Base-by-base conservation (phyloP, 2,797 vertebrate genomes). In the Gobionotothen gibberifrons region DNA sequence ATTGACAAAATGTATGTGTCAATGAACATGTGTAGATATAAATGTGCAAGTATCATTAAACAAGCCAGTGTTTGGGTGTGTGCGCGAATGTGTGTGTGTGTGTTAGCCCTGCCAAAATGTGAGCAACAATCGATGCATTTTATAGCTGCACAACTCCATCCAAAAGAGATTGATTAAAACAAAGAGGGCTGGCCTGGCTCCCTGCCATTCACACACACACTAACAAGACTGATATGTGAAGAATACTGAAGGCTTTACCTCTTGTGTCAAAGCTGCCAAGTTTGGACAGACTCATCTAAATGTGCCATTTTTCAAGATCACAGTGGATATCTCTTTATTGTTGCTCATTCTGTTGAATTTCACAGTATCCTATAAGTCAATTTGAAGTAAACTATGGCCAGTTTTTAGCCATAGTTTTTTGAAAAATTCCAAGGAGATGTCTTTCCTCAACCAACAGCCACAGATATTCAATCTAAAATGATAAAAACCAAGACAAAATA, bases 81-180 rank as follows among this genome's bases (percentile, higher is more conserved):
- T 36, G 32, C 0, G 8, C 8, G 8, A 7, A 9, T 9, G 32
- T 36, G 32, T 36, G 32, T 29, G 29, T 36, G 32, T 36, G 32
- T 36, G 32, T 36, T 26, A 6, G 32, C 32, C 54, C 73, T 47
- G 79, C 73, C 60, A 76, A 66, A 69, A 64, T 74, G 86, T 94
- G 93, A 93, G 89, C 86, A 90, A 93, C 84, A 87, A 91, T 93
- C 90, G 1, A 92, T 95, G 83, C 52, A 83, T 92, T 94, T 93
- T 93, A 92, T 90, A 73, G 93, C 88, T 89, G 79, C 79, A 72
- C 89, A 63, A 90, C 86, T 93, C 90, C 21, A 88, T 89, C 87
- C 85, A 88, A 85, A 79, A 88, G 3, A 92, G 93, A 95, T 94
- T 94, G 93, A 94, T 93, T 91, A 93, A 92, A 93, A 92, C 90